Evolutionary conservation across 2,797 vertebrate species (phyloP), one percentile per base, ranked within the genome.

Genomic region (Urocyon cinereoargenteus): DNA sequence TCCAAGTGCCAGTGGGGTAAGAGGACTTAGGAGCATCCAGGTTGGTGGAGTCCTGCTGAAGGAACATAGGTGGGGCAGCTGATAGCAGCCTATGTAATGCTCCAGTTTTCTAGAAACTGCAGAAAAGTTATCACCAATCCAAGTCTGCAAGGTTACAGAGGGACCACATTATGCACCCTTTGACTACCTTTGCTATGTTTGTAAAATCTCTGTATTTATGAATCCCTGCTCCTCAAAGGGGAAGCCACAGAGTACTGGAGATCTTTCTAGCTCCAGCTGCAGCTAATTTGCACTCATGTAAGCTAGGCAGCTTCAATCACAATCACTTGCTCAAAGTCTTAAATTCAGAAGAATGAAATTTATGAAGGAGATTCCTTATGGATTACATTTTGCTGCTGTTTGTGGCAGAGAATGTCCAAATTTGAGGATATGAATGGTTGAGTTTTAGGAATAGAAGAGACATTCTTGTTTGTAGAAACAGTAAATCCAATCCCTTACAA

Each of bases 331-430:
- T 51, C 26, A 73, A 75, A 75, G 4, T 59, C 62, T 57, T 83
- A 86, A 73, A 70, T 84, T 86, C 34, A 75, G 31, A 86, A 91
- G n/a, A 75, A 96, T 81, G 18, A 2, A 73, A 40, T 22, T 91
- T 92, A 88, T 31, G 18, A 92, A 91, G 18, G 26, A 55, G 10
- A 75, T 15, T 73, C 62, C 62, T 62, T 64, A 15, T 55, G 14
- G 59, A 88, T 77, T 82, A 49, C 36, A 55, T 34, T 79, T 31
- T 53, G 18, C 57, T 86, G 5, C 18, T 75, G 13, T 91, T 31
- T 91, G 53, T 75, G 31, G 62, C 5, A 73, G 22, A 90, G n/a
- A 3, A 16, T 59, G 16, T 57, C 22, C n/a, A 86, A 84, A 94
- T 86, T 14, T 31, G 13, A n/a, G 4, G 16, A 34, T 64, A 55